Percentiles rank a stretch among this genome's conserved stretches.
phyloP scores from a whole-genome alignment of 2,888 invertebrate species.

The Melieria crassipennis region DNA sequence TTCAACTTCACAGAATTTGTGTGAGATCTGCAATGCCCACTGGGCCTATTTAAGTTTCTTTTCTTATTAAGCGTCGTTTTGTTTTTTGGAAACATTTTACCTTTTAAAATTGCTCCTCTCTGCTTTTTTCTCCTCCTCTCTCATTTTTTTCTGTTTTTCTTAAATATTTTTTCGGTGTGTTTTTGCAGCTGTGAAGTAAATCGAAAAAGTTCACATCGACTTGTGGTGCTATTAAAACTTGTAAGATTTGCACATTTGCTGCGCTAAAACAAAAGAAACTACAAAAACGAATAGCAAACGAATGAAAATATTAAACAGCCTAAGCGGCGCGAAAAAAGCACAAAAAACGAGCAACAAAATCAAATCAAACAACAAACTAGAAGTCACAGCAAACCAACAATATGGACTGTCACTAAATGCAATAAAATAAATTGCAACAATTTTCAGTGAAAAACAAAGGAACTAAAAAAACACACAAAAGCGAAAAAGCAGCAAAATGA shows the following conservation, averaged over 20 bases:
- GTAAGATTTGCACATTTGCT: slow-evolving; percentile 3
- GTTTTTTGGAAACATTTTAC: too few species aligned
- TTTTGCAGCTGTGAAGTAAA: neutral
- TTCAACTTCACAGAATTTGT: too few species aligned
- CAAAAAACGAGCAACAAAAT: neutral
- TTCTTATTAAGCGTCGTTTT: too few species aligned
- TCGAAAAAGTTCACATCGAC: slow-evolving; percentile 20
- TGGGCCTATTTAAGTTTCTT: neutral
- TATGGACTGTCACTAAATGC: slow-evolving; percentile 49
- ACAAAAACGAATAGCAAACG: neutral
- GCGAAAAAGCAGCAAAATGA: slow-evolving; percentile 1
- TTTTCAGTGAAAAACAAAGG: slow-evolving; percentile 40
- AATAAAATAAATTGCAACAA: slow-evolving; percentile 60
- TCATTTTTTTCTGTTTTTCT: too few species aligned
- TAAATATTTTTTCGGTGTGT: neutral
- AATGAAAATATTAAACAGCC: neutral
- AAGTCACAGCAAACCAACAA: slow-evolving; percentile 8
- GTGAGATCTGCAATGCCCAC: neutral
- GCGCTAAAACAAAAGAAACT: neutral
- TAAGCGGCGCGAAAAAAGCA: neutral
- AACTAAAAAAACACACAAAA: neutral
- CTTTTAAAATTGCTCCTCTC: too few species aligned
- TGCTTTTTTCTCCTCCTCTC: too few species aligned
- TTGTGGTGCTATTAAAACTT: slow-evolving; percentile 24
- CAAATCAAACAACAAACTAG: slow-evolving; percentile 17